Evolutionary conservation across 2,113 vertebrate species (phyloP).

Genomic region (Bambusicola thoracicus): DNA sequence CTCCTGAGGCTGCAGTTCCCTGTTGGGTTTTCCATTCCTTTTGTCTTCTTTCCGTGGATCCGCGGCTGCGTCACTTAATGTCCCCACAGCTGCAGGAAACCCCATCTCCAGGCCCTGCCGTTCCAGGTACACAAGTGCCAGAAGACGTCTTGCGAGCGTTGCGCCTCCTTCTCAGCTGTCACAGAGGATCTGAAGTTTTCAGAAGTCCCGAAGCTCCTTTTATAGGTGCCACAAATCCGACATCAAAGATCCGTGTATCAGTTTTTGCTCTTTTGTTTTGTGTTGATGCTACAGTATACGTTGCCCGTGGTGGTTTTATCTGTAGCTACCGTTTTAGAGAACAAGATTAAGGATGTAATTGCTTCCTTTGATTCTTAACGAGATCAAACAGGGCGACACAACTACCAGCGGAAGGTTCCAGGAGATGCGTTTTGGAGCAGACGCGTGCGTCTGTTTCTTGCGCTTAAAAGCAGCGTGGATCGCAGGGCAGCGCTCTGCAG

Average conservation of each 20-base stretch:
- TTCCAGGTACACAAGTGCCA: not conserved
- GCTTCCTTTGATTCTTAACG: slow-evolving; percentile 24
- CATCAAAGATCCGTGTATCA: not conserved
- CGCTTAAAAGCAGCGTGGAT: accelerated
- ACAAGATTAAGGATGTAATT: slow-evolving; percentile 63
- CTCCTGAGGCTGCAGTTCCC: not conserved
- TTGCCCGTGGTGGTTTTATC: not conserved
- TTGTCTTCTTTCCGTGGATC: not conserved
- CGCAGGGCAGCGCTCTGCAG: not conserved
- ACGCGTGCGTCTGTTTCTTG: accelerated
- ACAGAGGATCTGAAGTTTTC: not conserved
- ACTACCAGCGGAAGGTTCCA: not conserved
- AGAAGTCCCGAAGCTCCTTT: slow-evolving; percentile 28
- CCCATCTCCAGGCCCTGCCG: not conserved
- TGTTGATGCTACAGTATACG: accelerated
- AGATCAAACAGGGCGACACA: slow-evolving; percentile 35
- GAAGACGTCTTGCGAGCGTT: not conserved
- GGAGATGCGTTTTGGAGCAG: not conserved
- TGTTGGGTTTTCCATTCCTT: not conserved
- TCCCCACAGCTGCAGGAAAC: slow-evolving; percentile 20
- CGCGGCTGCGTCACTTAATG: not conserved
- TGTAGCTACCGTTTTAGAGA: slow-evolving; percentile 19
- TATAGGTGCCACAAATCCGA: not conserved
- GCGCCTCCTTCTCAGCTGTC: not conserved
- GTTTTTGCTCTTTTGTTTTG: not conserved